Percentiles rank a stretch among this genome's conserved stretches.
These are phyloP conservation scores for Corynorhinus townsendii DNA, from an alignment of 2,113 vertebrate species.

Conservation along the genomic window DNA sequence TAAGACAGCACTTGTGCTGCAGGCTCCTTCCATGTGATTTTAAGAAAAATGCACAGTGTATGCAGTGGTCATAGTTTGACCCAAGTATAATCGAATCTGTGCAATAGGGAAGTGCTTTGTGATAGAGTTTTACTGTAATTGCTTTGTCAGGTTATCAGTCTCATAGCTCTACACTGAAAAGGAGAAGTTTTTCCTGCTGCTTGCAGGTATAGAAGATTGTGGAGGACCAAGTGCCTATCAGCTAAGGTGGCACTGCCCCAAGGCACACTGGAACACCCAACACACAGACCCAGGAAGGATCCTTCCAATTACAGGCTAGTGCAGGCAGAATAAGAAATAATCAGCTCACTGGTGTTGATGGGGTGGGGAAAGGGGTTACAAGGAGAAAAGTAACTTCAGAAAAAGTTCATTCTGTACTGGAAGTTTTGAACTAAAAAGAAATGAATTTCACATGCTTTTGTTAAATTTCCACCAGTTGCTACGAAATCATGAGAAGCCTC, in stretches of 20 bases:
- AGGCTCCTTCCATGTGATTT: neutral
- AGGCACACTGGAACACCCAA: neutral
- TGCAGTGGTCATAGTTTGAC: conserved; percentile 32
- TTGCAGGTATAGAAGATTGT: neutral
- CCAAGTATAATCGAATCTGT: conserved; percentile 45
- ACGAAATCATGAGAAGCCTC: neutral
- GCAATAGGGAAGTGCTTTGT: conserved; percentile 47
- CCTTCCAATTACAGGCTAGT: neutral
- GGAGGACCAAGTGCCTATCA: neutral
- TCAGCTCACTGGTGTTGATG: neutral
- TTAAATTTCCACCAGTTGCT: conserved; percentile 39
- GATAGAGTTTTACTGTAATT: conserved; percentile 58
- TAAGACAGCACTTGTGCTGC: neutral
- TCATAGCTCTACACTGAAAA: neutral
- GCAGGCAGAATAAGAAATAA: neutral
- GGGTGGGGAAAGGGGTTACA: neutral
- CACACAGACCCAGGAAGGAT: neutral
- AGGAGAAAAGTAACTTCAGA: neutral
- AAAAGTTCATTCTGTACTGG: neutral
- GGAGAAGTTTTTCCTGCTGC: neutral
- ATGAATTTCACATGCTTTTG: neutral
- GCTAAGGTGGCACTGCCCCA: neutral
- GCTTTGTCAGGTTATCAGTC: conserved; percentile 46
- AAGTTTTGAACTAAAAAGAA: neutral
- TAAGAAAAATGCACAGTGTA: conserved; percentile 15